Evolutionary conservation across 2,888 invertebrate genomes (phyloP), one percentile per base, ranked within the genome.

Genomic region (Acrobasis consociella): DNA sequence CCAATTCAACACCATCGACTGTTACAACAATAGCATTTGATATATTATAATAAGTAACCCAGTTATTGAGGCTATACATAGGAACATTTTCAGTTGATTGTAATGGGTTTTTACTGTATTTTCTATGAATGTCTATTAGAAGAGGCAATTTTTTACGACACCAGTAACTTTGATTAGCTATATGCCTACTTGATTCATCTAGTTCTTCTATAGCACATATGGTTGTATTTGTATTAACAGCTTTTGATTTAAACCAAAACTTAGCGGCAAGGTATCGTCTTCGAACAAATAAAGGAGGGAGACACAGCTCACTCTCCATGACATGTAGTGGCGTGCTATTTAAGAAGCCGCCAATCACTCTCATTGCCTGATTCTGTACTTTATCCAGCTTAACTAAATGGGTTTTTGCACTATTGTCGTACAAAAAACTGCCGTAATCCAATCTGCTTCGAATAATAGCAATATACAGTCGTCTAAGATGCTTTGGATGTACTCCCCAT

Each of bases 401-500:
- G 5, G 53, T 65, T 58, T 71, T 63, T 15, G 51, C 38, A 42
- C 67, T 65, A 42, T 51, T 69, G 7, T 64, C 68, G 56, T 66
- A 70, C 0, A 75, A 42, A 61, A 67, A 72, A 46, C 68, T 42
- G 0, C 61, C 71, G 60, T 71, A 73, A 56, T 74, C 73, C 0
- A 76, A 16, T 38, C 74, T 59, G 58, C 73, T 74, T 16, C 75
- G 55, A 50, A 75, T 68, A 7, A 73, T 22, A 8, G 72, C 16
- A 3, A 77, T 69, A 58, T 74, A 74, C 2, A 75, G 13, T n/a
- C 64, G 49, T 51, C 72, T 38, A 3, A 72, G 59, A 64, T 75
- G 67, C 42, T 50, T 65, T 0, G 69, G 74, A 62, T 73, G 74
- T 3, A 73, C 17, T 0, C 70, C 73, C 74, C 74, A 75, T 2